These are phyloP conservation scores for Drosophila carrolli DNA, from an alignment of 1,140 invertebrate species.

Conservation along the genomic window DNA sequence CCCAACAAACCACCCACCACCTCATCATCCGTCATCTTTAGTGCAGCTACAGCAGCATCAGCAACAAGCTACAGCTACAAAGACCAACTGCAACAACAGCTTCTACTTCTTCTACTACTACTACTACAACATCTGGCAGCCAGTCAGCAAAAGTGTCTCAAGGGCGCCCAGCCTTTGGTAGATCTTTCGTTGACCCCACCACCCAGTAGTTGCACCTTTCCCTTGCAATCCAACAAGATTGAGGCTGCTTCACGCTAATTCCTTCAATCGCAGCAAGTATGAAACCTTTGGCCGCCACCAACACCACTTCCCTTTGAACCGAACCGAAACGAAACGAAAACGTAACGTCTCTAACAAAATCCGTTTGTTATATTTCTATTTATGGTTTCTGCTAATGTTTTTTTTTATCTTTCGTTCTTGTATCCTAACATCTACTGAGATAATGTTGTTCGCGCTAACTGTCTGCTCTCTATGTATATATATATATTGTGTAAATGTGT, in stretches of 20 bases:
- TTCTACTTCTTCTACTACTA: constrained; percentile 20
- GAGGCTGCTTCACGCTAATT: constrained; percentile 41
- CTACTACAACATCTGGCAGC: constrained; percentile 17
- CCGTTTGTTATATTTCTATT: constrained; percentile 33
- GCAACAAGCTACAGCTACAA: constrained; percentile 37
- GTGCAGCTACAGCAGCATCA: constrained; percentile 54
- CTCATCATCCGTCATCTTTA: constrained; percentile 55
- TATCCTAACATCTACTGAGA: constrained; percentile 36
- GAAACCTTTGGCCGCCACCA: constrained; percentile 36
- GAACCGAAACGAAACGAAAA: constrained; percentile 9
- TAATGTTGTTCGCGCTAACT: constrained; percentile 48
- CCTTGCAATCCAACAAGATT: constrained; percentile 38
- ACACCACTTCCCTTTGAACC: constrained; percentile 3
- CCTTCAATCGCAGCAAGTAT: constrained; percentile 54
- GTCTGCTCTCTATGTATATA: constrained; percentile 30
- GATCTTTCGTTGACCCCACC: constrained; percentile 16
- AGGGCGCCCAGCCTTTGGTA: background rate
- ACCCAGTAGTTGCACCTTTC: constrained; percentile 32
- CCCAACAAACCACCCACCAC: constrained; percentile 56
- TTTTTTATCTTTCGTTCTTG: constrained; percentile 30
- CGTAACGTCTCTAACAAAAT: constrained; percentile 27
- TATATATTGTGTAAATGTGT: constrained; percentile 8
- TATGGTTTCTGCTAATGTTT: constrained; percentile 44
- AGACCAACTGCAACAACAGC: constrained; percentile 31
- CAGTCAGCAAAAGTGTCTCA: constrained; percentile 12